Conservation (phyloP, 2,797 vertebrate genomes). For the Antennarius maculatus region DNA sequence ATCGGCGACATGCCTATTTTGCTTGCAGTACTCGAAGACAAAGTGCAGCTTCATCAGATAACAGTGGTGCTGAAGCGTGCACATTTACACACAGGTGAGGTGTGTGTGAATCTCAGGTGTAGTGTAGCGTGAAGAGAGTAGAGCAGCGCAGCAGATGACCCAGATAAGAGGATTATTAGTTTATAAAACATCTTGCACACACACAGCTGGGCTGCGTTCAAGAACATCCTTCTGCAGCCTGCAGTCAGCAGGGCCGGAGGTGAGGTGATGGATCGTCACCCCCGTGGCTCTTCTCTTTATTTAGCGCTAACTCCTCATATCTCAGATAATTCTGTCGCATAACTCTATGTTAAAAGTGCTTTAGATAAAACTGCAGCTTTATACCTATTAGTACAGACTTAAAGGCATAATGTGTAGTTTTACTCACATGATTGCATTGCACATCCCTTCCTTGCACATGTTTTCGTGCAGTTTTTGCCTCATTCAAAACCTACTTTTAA, state of each 20-base stretch:
- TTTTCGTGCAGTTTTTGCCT: no score
- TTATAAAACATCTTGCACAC: conserved; percentile 77
- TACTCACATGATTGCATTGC: no score
- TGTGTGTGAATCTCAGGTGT: conserved; percentile 62
- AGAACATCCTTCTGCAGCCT: conserved; percentile 36
- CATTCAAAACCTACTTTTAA: no score
- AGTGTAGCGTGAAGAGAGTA: conserved; percentile 64
- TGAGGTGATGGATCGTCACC: conserved; percentile 51
- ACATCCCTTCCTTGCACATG: no score
- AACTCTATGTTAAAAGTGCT: background rate
- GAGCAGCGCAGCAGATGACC: conserved; percentile 62
- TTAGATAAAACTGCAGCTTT: background rate
- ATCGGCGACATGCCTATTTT: conserved; percentile 37
- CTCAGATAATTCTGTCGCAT: background rate
- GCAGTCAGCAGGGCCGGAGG: conserved; percentile 43
- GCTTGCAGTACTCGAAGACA: conserved; percentile 33
- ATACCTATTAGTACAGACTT: background rate
- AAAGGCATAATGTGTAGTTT: no score
- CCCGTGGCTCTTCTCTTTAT: conserved; percentile 11
- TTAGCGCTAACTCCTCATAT: background rate
- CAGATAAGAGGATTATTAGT: conserved; percentile 78
- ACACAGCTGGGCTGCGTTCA: conserved; percentile 68
- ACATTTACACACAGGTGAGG: conserved; percentile 56
- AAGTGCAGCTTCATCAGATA: conserved; percentile 66
- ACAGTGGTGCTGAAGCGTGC: conserved; percentile 61